These are phyloP conservation scores for Bungarus multicinctus DNA, from an alignment of 2,113 vertebrate species.

Conservation along the genomic window DNA sequence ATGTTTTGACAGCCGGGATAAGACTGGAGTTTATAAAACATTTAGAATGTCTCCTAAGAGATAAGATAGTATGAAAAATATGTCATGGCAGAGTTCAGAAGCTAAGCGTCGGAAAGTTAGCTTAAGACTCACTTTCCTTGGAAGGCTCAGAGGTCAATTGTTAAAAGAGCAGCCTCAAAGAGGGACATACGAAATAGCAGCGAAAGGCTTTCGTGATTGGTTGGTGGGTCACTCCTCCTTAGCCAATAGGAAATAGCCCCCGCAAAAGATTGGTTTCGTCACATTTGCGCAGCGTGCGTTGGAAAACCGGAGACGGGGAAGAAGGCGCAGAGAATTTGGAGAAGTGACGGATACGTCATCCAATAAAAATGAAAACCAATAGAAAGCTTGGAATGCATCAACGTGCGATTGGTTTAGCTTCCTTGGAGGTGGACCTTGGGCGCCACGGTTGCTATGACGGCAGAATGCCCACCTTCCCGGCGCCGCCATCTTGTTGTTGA, in stretches of 20 bases:
- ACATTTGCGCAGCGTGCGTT: slow-evolving; percentile 58
- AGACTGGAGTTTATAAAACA: not conserved
- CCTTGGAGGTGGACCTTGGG: slow-evolving; percentile 8
- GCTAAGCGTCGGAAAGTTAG: not conserved
- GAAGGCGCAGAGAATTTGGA: rapidly evolving
- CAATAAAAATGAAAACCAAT: rapidly evolving
- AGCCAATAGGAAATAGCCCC: slow-evolving; percentile 27
- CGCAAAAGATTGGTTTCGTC: not conserved
- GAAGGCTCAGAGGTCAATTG: not conserved
- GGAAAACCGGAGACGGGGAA: not conserved
- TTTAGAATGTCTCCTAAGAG: not conserved
- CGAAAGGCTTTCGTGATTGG: slow-evolving; percentile 31
- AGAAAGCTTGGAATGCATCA: rapidly evolving
- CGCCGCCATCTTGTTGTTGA: slow-evolving; percentile 73
- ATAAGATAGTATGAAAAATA: not conserved
- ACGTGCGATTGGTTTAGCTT: rapidly evolving
- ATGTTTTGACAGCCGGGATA: not conserved
- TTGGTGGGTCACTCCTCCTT: not conserved
- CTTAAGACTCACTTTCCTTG: slow-evolving; percentile 2
- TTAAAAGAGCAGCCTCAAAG: not conserved
- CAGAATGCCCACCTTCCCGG: slow-evolving; percentile 31
- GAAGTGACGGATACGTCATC: rapidly evolving
- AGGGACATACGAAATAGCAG: not conserved
- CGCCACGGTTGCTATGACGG: slow-evolving; percentile 63
- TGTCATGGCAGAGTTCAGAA: not conserved